These are phyloP conservation scores for Polypedilum vanderplanki DNA, from an alignment of 1,140 invertebrate species.

Conservation along the genomic window DNA sequence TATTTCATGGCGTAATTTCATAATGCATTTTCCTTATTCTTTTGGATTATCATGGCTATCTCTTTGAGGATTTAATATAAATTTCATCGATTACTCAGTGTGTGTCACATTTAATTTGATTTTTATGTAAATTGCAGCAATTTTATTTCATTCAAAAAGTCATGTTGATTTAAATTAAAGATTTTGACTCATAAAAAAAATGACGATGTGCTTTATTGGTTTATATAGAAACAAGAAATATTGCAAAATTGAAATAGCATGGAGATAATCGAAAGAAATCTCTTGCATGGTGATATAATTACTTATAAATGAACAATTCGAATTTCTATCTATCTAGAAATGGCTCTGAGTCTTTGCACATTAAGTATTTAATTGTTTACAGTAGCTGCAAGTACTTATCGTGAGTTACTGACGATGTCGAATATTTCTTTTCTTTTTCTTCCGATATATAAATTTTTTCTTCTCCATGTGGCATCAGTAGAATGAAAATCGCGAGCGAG, in stretches of 20 bases:
- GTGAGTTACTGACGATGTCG: conserved; percentile 10
- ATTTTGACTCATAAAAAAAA: too few species aligned
- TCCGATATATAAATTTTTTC: neutral
- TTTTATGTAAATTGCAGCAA: neutral
- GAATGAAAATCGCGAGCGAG: neutral
- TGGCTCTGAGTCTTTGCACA: neutral
- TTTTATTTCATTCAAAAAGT: too few species aligned
- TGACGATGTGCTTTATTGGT: too few species aligned
- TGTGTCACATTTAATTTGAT: conserved; percentile 5
- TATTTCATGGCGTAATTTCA: neutral
- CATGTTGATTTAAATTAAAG: too few species aligned
- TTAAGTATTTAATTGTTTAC: neutral
- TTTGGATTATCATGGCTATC: neutral
- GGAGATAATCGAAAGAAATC: neutral
- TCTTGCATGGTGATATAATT: neutral
- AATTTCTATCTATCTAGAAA: neutral
- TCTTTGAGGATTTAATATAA: neutral
- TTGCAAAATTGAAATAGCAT: neutral
- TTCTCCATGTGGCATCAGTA: neutral
- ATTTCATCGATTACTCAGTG: neutral
- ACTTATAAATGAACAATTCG: neutral
- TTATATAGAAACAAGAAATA: too few species aligned
- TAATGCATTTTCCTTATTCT: neutral
- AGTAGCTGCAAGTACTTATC: neutral
- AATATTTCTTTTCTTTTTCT: neutral